Conservation (phyloP, 2,113 vertebrate genomes). For the Tupaia tana region DNA sequence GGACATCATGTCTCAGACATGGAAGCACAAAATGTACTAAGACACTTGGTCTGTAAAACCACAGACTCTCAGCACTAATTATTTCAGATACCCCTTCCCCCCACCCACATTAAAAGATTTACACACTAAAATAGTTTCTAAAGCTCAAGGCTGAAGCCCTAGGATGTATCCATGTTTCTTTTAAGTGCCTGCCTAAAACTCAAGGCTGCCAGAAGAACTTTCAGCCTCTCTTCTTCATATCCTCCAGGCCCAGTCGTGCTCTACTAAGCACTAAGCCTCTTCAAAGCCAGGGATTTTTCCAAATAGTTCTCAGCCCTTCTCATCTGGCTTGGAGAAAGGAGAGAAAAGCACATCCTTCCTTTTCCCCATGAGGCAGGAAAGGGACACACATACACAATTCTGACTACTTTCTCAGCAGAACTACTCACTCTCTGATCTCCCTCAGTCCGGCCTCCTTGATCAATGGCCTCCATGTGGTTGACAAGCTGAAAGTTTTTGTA, state of each 20-base stretch:
- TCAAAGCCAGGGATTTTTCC: slow-evolving; percentile 39
- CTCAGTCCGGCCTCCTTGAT: not conserved
- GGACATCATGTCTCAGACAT: not conserved
- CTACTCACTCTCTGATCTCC: not conserved
- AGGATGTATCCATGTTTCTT: no score
- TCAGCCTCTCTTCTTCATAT: not conserved
- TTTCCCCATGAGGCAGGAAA: not conserved
- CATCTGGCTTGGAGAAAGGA: not conserved
- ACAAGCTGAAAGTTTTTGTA: slow-evolving; percentile 3
- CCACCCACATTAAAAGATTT: not conserved
- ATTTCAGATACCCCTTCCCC: not conserved
- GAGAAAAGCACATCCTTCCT: not conserved
- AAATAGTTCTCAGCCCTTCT: slow-evolving; percentile 1
- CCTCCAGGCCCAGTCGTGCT: not conserved
- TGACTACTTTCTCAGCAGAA: not conserved
- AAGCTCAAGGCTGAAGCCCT: not conserved
- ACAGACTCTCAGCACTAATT: not conserved
- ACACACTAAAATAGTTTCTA: not conserved
- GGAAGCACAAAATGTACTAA: not conserved
- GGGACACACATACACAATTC: not conserved
- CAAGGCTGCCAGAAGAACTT: not conserved
- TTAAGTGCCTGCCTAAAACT: not conserved
- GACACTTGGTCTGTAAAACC: not conserved
- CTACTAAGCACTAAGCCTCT: not conserved
- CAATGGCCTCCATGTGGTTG: not conserved